These are phyloP conservation scores for Aromia moschata DNA, from an alignment of 2,888 invertebrate species.

Conservation along the genomic window DNA sequence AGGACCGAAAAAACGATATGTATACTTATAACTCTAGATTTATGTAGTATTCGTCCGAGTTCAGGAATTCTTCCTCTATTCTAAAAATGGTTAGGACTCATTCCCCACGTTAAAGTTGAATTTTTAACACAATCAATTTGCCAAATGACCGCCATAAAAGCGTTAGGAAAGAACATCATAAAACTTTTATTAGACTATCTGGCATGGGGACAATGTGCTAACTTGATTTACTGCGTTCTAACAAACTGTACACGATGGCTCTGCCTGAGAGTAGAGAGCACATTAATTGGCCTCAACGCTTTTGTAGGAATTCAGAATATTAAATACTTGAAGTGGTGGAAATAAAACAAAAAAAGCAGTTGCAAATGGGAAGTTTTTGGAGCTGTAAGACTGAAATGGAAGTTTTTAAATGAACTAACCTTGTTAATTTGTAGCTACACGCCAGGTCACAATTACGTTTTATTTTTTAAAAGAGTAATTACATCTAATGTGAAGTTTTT, in stretches of 20 bases:
- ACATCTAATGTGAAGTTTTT: too few species aligned
- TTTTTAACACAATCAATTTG: constrained; percentile 15
- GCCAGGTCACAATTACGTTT: too few species aligned
- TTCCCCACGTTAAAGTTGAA: constrained; percentile 10
- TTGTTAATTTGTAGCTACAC: too few species aligned
- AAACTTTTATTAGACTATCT: constrained; percentile 18
- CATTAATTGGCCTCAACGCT: background rate
- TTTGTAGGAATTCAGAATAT: background rate
- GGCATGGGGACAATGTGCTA: constrained; percentile 15
- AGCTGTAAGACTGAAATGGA: too few species aligned
- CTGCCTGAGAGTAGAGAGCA: constrained; percentile 2
- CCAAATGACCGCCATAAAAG: constrained; percentile 12
- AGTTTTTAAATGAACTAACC: too few species aligned
- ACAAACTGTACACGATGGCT: constrained; percentile 4
- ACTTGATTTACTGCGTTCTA: constrained; percentile 10
- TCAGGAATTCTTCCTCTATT: background rate
- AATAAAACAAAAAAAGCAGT: too few species aligned
- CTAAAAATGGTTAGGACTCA: constrained; percentile 1
- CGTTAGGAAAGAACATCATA: constrained; percentile 8
- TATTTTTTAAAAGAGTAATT: too few species aligned
- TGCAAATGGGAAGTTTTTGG: too few species aligned
- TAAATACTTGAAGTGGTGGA: too few species aligned
- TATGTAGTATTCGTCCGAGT: too few species aligned
- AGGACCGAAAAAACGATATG: too few species aligned
- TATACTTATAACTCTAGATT: too few species aligned